These are phyloP conservation scores for Desmophyllum pertusum DNA, from an alignment of 92 coral and sea anemone genomes.

Conservation along the genomic window DNA sequence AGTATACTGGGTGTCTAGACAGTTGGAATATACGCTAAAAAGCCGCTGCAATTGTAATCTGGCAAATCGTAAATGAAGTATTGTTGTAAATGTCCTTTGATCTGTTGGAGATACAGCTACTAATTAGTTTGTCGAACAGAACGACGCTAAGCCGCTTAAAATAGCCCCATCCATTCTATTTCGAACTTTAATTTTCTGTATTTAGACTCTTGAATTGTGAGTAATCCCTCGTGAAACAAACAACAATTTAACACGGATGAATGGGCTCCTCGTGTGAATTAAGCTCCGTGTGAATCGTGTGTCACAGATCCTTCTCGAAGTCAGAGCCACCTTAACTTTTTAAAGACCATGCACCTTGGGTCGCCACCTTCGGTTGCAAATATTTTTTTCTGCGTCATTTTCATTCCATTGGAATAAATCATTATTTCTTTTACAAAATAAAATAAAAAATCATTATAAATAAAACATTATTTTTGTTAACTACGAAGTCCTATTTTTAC, in stretches of 20 bases:
- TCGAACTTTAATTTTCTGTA: conserved; percentile 3
- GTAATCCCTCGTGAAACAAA: conserved; percentile 11
- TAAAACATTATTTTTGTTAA: neutral
- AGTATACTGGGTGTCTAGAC: conserved; percentile 30
- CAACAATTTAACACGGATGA: neutral
- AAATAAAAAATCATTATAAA: too few relatives aligned
- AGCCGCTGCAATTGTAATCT: conserved; percentile 9
- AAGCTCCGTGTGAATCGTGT: neutral
- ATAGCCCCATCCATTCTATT: conserved; percentile 7
- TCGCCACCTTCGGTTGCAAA: neutral
- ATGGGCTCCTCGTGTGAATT: neutral
- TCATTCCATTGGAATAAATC: neutral
- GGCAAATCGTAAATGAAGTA: neutral
- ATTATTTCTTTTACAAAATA: too few relatives aligned
- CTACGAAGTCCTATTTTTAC: neutral
- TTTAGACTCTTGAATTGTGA: conserved; percentile 10
- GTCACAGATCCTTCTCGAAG: neutral
- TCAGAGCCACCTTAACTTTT: neutral
- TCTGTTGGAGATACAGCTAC: conserved; percentile 18
- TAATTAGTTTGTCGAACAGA: conserved; percentile 8
- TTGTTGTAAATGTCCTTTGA: conserved; percentile 14
- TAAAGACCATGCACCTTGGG: neutral
- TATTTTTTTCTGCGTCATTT: neutral
- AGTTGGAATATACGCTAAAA: neutral
- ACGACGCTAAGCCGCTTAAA: conserved; percentile 17